These are phyloP conservation scores for Muscicapa striata DNA, from an alignment of 2,797 vertebrate genomes.

Conservation along the genomic window DNA sequence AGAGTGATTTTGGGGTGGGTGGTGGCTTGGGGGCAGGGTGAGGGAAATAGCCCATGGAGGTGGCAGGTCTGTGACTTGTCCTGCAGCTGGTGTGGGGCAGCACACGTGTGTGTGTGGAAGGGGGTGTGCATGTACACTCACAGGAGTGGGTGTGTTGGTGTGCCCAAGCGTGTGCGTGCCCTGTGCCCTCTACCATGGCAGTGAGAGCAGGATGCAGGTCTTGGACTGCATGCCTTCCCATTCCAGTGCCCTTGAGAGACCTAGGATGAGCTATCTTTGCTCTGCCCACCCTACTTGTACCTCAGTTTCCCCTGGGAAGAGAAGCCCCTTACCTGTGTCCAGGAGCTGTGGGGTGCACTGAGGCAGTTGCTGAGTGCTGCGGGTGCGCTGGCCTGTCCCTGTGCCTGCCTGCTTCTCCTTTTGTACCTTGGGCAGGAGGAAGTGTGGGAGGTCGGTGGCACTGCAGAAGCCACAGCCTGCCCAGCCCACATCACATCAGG, in stretches of 20 bases:
- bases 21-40: background rate
- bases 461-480: background rate
- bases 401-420: background rate
- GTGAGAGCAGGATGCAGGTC: background rate
- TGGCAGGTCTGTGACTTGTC: background rate
- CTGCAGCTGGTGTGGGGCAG: background rate
- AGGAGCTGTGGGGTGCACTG: background rate
- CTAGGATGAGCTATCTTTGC: background rate
- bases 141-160: fast-evolving
- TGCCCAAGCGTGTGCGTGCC: background rate
- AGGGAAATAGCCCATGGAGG: background rate
- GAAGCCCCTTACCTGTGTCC: constrained; percentile 24
- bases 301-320: background rate
- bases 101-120: background rate
- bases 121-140: fast-evolving
- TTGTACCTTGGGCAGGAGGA: constrained; percentile 34
- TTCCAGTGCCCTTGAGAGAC: background rate
- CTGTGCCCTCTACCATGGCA: fast-evolving
- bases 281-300: background rate
- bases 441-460: background rate
- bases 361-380: background rate
- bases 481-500: background rate
- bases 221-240: fast-evolving
- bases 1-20: background rate
- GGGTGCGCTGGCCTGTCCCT: background rate